A percentile compares a stretch with the other conserved stretches of the same genome.
Evolutionary conservation across 2,888 invertebrate genomes (phyloP).

Genomic region (Nomada hirtipes): DNA sequence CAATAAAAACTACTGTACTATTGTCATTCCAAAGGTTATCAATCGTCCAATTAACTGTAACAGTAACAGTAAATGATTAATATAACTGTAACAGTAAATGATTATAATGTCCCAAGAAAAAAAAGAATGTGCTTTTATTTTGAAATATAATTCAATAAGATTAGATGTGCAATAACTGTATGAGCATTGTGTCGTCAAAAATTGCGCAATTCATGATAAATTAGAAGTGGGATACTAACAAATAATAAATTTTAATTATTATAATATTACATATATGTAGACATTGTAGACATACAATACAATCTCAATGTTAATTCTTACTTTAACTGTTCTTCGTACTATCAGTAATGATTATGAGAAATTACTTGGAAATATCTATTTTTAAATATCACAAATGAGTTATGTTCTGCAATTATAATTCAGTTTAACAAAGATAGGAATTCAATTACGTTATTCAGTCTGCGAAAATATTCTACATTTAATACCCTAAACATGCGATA

Average conservation of each 20-base stretch:
- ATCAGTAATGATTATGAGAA: neutral
- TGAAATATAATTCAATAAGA: conserved; percentile 18
- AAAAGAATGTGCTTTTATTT: conserved; percentile 16
- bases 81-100: too few species aligned
- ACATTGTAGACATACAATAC: neutral
- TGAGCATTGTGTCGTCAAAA: neutral
- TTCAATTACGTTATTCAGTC: neutral
- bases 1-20: neutral
- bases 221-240: too few species aligned
- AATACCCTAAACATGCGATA: too few species aligned
- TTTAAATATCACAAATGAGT: neutral
- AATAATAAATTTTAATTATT: neutral
- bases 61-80: neutral
- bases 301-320: neutral
- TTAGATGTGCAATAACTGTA: conserved; percentile 25
- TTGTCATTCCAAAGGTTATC: neutral
- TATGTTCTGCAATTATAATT: neutral
- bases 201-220: neutral
- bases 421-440: neutral
- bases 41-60: neutral
- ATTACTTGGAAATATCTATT: neutral
- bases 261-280: neutral
- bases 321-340: neutral
- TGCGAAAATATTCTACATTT: too few species aligned
- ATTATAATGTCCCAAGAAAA: conserved; percentile 10